phyloP scores from a whole-genome alignment of 2,113 vertebrate species.

The Trogon surrucura region DNA sequence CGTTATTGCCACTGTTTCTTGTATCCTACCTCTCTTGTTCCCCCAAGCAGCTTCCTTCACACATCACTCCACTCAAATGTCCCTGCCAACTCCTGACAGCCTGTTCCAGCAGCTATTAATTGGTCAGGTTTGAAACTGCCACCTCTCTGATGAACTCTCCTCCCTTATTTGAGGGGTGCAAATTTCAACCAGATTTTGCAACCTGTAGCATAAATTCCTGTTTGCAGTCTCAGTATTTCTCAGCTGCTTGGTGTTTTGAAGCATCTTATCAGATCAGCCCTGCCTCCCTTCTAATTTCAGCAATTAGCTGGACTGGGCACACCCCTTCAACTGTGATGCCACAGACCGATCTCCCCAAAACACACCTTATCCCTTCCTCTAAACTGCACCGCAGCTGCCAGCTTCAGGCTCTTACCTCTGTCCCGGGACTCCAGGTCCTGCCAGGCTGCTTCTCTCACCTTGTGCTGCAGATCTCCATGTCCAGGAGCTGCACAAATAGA shows the following conservation, averaged over 20 bases:
- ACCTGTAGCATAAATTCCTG: background rate
- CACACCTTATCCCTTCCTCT: background rate
- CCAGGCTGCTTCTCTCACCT: background rate
- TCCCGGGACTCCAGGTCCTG: background rate
- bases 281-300: background rate
- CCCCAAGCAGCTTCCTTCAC: background rate
- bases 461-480: background rate
- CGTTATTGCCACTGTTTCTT: background rate
- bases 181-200: constrained; percentile 20
- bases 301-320: background rate
- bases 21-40: background rate
- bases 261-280: background rate
- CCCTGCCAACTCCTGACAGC: background rate
- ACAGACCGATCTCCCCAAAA: background rate
- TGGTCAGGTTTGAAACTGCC: background rate
- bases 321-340: background rate
- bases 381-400: no score
- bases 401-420: background rate
- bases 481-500: background rate
- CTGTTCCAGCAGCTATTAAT: background rate
- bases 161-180: background rate
- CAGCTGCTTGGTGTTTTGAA: background rate
- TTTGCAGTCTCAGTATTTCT: background rate
- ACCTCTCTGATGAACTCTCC: background rate
- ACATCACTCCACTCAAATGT: background rate